Percentiles rank a stretch among this genome's conserved stretches.
Evolutionary conservation across 2,888 invertebrate genomes (phyloP).

Genomic region (Cantharis rustica): DNA sequence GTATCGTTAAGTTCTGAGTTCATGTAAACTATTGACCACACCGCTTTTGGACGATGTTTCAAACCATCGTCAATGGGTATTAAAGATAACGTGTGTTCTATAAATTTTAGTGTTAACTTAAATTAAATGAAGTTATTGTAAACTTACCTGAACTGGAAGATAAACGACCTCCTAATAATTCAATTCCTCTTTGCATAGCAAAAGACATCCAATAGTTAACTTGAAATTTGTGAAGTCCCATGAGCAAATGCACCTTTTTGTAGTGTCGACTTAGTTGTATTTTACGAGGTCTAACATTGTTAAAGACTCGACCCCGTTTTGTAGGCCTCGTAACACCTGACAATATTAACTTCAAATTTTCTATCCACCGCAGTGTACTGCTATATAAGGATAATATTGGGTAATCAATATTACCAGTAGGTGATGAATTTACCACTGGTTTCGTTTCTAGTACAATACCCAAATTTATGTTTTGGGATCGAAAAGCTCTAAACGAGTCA

Average conservation of each 20-base stretch:
- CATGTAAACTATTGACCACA: slow-evolving; percentile 92
- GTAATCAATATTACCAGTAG: slow-evolving; percentile 59
- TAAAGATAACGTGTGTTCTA: slow-evolving; percentile 73
- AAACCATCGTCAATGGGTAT: slow-evolving; percentile 80
- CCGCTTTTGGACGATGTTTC: slow-evolving; percentile 81
- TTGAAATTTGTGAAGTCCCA: slow-evolving; percentile 85
- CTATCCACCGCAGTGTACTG: slow-evolving; percentile 94
- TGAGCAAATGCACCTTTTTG: slow-evolving; percentile 80
- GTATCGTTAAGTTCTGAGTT: slow-evolving; percentile 92
- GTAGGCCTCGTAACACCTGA: slow-evolving; percentile 95
- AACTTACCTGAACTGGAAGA: slow-evolving; percentile 72
- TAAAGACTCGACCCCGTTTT: slow-evolving; percentile 86
- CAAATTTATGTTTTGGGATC: slow-evolving; percentile 83
- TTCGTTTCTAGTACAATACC: slow-evolving; percentile 80
- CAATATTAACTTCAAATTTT: slow-evolving; percentile 89
- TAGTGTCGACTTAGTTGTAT: slow-evolving; percentile 93
- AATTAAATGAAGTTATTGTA: neutral
- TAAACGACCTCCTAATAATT: slow-evolving; percentile 80
- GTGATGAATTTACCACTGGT: slow-evolving; percentile 56
- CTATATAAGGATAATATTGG: slow-evolving; percentile 86
- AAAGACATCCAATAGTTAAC: slow-evolving; percentile 98
- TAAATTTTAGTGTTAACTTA: slow-evolving; percentile 20
- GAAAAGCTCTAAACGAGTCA: slow-evolving; percentile 93
- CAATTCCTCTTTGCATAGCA: slow-evolving; percentile 90
- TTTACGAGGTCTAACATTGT: slow-evolving; percentile 81